Base-by-base conservation (phyloP, 2,113 vertebrate genomes). In the Oncorhynchus tshawytscha region DNA sequence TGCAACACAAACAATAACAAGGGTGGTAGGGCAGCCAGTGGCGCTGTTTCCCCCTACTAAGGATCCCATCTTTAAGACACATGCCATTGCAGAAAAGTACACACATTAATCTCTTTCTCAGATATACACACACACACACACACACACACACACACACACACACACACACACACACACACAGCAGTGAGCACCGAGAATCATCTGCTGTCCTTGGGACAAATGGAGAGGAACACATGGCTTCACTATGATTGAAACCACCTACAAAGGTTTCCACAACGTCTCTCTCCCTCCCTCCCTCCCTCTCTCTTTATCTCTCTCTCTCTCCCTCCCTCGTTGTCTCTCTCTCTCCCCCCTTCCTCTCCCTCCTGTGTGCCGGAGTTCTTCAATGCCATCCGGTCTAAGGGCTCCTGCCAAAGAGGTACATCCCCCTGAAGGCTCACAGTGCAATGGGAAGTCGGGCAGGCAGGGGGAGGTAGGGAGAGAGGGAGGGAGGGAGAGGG, bases 151-250 rank as follows among this genome's bases (percentile, higher is more conserved):
- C 31, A 31, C 31, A 31, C 31, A 31, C 31, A 31, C 31, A 31
- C 31, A 31, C 31, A 31, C 31, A 31, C 31, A 31, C 31, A 31
- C 31, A 31, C 57, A 60, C n/a, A 1, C 73, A 57, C 73, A 77
- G 77, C 73, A 27, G 20, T 18, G 84, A 87, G 82, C 84, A 84
- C 60, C 4, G n/a, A 87, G 85, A 54, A 54, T 54, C 75, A 86
- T 88, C 88, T 74, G 71, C 78, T 78, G 83, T 89, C 88, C 86
- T 80, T 78, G 85, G 11, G 9, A 87, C 87, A 90, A 85, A 87
- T 84, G 77, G 80, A 90, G 77, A 71, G 81, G 86, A 92, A 87
- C 91, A 91, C 90, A 91, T 92, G 91, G 89, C 86, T 78, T 86
- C 84, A 83, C 77, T 83, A 83, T 84, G 86, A 88, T 84, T 92